Base-by-base conservation (phyloP, 2,113 vertebrate species). In the Coptodon rendalli region DNA sequence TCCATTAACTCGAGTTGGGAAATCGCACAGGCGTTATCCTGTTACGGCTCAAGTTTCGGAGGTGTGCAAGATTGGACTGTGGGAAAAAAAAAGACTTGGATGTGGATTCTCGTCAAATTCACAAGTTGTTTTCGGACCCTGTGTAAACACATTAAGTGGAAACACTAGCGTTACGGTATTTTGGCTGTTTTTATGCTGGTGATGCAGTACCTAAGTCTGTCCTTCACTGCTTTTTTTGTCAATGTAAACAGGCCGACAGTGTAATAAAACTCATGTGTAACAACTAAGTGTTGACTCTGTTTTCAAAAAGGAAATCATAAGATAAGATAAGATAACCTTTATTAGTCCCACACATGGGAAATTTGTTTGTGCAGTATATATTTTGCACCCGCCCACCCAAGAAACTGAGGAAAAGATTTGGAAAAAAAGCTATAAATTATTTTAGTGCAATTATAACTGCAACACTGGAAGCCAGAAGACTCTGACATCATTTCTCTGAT, bases 211-310 rank as follows among this genome's bases (percentile, higher is more conserved):
- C 81, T 50, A 45, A 86, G 79, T 82, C 83, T 88, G 83, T 86
- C 68, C 57, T 87, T 88, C 57, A 81, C 85, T 86, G 89, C 85
- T 92, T 84, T 90, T 85, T 85, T 87, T 92, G 92, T 94, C 85
- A 14, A 76, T 89, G 92, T 86, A 82, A 89, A 91, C 63, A 66
- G 34, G 81, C 36, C 38, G 53, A 82, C 81, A 76, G 14, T 85
- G 50, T 90, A 94, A 91, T 93, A 91, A 95, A 81, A 48, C 29
- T 59, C 50, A 93, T 92, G 86, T 93, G 93, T 84, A 90, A 90
- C 82, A 54, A 45, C 38, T 9, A 6, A 17, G 36, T 43, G 50
- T 24, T 56, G 54, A 12, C 48, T 85, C 73, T 54, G 19, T 66
- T 80, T 52, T 80, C 24, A 43, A 29, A 50, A 27, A 19, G 2